A percentile compares a stretch with the other conserved stretches of the same genome.
Evolutionary conservation across 2,113 vertebrate species (phyloP).

Genomic region (Columba janthina): DNA sequence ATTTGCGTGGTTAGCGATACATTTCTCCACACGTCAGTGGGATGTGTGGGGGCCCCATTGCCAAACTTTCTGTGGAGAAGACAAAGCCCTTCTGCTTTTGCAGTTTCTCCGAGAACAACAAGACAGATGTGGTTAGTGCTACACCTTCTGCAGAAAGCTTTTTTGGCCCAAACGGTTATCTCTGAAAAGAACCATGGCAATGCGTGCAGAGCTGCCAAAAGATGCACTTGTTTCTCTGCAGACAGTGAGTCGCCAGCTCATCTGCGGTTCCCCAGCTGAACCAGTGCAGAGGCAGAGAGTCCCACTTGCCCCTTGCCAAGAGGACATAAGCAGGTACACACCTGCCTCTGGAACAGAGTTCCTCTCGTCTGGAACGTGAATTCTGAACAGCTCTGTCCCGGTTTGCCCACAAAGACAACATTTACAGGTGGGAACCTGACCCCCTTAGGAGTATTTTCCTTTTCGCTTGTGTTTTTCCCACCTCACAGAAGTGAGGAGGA

Average conservation of each 20-base stretch:
- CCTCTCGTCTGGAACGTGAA: neutral
- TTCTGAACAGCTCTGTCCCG: neutral
- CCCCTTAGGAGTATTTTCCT: neutral
- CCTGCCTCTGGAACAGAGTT: neutral
- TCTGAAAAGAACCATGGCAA: fast-evolving
- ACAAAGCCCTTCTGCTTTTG: neutral
- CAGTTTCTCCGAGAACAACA: neutral
- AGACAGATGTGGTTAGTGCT: neutral
- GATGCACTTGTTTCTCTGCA: neutral
- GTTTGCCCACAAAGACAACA: neutral
- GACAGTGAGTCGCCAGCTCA: neutral
- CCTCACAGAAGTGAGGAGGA: neutral
- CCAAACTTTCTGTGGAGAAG: neutral
- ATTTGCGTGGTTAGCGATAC: fast-evolving
- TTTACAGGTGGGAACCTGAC: neutral
- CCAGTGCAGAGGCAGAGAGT: neutral
- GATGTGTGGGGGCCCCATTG: neutral
- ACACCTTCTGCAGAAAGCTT: neutral
- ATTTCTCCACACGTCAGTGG: neutral
- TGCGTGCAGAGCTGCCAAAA: neutral
- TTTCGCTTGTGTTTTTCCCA: neutral
- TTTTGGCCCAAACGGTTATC: neutral
- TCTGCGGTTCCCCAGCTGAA: neutral
- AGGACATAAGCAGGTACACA: neutral
- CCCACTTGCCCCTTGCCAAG: neutral